Conservation (phyloP, 2,113 vertebrate genomes). For the Pedetes capensis region DNA sequence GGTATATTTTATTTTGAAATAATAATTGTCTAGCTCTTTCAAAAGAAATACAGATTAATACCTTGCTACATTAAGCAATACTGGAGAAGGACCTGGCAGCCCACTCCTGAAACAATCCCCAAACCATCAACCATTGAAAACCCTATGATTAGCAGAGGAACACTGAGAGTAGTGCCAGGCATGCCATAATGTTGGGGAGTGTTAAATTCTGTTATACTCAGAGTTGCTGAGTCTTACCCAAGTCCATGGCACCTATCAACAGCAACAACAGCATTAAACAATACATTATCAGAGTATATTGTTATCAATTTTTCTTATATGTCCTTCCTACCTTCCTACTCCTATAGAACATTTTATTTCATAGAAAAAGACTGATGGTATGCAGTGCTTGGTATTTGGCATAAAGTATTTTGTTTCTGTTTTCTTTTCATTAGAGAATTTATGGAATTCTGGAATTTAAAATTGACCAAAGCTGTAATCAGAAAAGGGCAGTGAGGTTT, state of each 20-base stretch:
- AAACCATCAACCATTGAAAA: no score
- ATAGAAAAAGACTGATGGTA: neutral
- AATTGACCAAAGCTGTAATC: constrained; percentile 26
- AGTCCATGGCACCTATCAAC: no score
- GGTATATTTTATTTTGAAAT: neutral
- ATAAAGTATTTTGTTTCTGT: neutral
- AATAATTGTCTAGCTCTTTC: neutral
- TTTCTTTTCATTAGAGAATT: neutral
- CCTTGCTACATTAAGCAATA: neutral
- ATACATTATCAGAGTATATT: neutral
- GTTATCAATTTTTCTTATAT: constrained; percentile 40
- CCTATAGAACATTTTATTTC: neutral
- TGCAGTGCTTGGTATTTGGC: neutral
- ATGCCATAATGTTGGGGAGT: no score
- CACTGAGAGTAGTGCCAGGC: no score
- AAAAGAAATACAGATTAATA: neutral
- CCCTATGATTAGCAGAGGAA: no score
- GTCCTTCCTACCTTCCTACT: neutral
- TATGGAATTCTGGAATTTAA: constrained; percentile 40
- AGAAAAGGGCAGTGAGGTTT: constrained; percentile 28
- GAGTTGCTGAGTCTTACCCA: no score
- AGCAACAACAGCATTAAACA: no score
- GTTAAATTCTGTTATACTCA: no score
- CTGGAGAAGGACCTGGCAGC: no score
- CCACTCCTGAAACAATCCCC: no score